Percentiles rank a stretch among this genome's conserved stretches.
Conservation (phyloP, 2,113 vertebrate species). For the Tichodroma muraria region DNA sequence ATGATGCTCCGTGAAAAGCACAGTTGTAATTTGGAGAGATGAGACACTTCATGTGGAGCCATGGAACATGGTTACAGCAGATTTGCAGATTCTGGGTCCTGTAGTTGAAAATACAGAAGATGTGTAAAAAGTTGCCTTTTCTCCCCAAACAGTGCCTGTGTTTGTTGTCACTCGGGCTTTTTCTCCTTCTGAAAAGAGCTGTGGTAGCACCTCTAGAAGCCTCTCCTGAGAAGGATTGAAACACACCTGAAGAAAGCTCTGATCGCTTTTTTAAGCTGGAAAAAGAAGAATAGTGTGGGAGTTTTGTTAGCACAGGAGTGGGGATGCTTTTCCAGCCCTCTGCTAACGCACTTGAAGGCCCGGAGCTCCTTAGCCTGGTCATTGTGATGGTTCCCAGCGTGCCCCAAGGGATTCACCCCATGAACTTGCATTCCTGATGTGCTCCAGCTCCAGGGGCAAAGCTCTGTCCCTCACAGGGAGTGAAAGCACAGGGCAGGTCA, state of each 20-base stretch:
- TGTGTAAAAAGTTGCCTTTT: background rate
- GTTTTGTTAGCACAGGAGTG: background rate
- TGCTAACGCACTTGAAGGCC: rapidly evolving
- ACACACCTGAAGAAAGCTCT: background rate
- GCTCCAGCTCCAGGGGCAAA: background rate
- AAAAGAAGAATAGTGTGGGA: background rate
- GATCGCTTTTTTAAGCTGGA: background rate
- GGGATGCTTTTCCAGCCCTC: background rate
- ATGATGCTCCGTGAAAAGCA: background rate
- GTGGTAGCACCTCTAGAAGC: background rate
- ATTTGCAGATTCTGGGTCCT: background rate
- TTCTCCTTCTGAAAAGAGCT: background rate
- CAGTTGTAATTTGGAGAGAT: background rate
- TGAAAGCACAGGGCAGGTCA: background rate
- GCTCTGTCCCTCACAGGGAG: background rate
- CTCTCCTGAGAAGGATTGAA: background rate
- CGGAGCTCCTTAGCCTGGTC: background rate
- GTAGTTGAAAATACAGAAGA: background rate
- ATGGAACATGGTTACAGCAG: background rate
- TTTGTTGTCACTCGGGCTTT: background rate
- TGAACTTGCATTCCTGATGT: background rate
- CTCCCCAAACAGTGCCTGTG: rapidly evolving
- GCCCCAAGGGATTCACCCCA: background rate
- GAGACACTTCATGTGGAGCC: background rate
- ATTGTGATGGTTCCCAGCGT: background rate